phyloP scores from a whole-genome alignment of 2,797 vertebrate genomes.

The Rhabdomys pumilio region DNA sequence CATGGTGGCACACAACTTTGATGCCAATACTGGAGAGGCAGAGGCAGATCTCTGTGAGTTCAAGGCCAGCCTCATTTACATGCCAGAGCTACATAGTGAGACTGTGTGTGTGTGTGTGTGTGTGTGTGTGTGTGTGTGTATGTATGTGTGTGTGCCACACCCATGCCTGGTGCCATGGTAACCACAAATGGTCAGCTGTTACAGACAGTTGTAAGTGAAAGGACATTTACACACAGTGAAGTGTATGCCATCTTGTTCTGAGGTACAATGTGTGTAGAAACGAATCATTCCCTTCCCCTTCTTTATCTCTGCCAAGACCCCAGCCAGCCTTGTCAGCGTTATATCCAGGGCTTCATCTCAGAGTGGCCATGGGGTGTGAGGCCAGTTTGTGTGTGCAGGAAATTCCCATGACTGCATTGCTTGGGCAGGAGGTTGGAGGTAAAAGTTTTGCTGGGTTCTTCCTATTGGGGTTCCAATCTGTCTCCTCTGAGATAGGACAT shows the following conservation, averaged over 20 bases:
- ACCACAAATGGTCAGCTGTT: background rate
- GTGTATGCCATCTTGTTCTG: background rate
- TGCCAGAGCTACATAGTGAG: background rate
- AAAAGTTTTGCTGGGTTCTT: background rate
- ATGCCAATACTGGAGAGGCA: background rate
- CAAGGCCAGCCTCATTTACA: background rate
- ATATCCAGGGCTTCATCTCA: background rate
- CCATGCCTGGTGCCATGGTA: background rate
- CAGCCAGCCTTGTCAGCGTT: background rate
- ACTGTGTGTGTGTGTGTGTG: background rate
- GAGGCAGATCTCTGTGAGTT: background rate
- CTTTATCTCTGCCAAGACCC: background rate
- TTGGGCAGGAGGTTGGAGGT: background rate
- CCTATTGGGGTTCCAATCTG: background rate
- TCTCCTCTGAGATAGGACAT: background rate
- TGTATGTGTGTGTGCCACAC: background rate
- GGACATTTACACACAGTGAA: background rate
- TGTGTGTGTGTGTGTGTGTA: background rate
- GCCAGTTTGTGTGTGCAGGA: background rate
- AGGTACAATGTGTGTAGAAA: background rate
- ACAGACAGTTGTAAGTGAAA: background rate
- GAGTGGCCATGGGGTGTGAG: too few relatives aligned
- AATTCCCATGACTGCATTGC: background rate
- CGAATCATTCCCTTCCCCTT: background rate
- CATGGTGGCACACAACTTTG: background rate